Percentiles rank a stretch among this genome's conserved stretches.
phyloP scores from a whole-genome alignment of 2,113 vertebrate genomes.

The Zapornia atra region DNA sequence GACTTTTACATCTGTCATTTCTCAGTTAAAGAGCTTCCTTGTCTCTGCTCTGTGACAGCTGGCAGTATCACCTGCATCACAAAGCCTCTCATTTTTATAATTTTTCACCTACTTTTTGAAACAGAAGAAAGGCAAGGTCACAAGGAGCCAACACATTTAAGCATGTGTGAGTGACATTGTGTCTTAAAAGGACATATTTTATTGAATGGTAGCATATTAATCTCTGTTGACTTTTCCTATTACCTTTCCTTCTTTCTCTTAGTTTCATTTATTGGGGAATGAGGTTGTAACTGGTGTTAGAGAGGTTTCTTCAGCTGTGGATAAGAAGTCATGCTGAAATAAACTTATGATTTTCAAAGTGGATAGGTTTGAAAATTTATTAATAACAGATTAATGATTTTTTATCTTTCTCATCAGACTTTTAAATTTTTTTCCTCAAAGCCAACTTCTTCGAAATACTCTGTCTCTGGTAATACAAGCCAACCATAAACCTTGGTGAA shows the following conservation, averaged over 20 bases:
- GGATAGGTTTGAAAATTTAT: neutral
- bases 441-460: neutral
- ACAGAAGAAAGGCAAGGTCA: neutral
- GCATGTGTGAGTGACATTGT: neutral
- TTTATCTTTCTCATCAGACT: neutral
- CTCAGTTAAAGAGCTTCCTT: neutral
- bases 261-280: neutral
- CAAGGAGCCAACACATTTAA: fast-evolving
- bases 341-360: neutral
- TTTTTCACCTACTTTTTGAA: neutral
- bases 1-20: neutral
- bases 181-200: neutral
- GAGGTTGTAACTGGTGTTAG: neutral
- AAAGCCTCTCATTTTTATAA: neutral
- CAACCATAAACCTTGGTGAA: neutral
- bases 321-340: neutral
- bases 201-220: neutral
- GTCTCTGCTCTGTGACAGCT: neutral
- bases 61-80: neutral
- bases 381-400: neutral
- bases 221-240: neutral
- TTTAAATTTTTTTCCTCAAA: neutral
- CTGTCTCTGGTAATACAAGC: neutral
- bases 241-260: neutral
- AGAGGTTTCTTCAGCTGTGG: neutral